Evolutionary conservation across 2,113 vertebrate genomes (phyloP), one percentile per base, ranked within the genome.

Genomic region (Uria aalge): DNA sequence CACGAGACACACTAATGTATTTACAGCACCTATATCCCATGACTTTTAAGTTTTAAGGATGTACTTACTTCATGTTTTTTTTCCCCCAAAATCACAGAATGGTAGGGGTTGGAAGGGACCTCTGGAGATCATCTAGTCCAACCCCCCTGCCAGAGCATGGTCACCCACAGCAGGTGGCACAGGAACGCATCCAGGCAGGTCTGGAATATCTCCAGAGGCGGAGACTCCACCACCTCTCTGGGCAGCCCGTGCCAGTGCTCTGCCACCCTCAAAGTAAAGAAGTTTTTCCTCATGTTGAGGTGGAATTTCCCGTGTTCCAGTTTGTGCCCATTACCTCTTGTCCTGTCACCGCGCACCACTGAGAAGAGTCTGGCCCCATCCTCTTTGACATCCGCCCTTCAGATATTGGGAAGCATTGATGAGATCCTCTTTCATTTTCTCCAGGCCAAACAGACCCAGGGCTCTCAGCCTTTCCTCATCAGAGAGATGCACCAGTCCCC

Each of bases 1-100:
- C 60, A 23, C 8, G n/a, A 48, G 41, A 2, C 1, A 9, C 14
- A 20, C 1, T 2, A 32, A 7, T 0, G 1, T 30, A 0, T 13
- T 29, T 1, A 3, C 32, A 62, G 41, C 32, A 5, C 29, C 18
- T 15, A 27, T 11, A 1, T 8, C 8, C 10, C 3, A 24, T 11
- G 43, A 5, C 15, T 8, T 27, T 1, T 2, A 11, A 8, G 11
- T 36, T 45, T 63, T 32, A 26, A 36, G 26, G 16, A 12, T 19
- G 12, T 5, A 7, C 20, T 50, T 53, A 18, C 30, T 38, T 55
- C 5, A 9, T 5, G 1, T 0, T 23, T 56, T 53, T 55, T 24
- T 41, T 8, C 4, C 26, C 32, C 20, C 15, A 5, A 45, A 38
- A 26, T 62, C 59, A 41, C 17, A 30, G 40, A 22, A 8, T 15